Evolutionary conservation across 2,797 vertebrate genomes (phyloP), one percentile per base, ranked within the genome.

Genomic region (Phataginus tricuspis): DNA sequence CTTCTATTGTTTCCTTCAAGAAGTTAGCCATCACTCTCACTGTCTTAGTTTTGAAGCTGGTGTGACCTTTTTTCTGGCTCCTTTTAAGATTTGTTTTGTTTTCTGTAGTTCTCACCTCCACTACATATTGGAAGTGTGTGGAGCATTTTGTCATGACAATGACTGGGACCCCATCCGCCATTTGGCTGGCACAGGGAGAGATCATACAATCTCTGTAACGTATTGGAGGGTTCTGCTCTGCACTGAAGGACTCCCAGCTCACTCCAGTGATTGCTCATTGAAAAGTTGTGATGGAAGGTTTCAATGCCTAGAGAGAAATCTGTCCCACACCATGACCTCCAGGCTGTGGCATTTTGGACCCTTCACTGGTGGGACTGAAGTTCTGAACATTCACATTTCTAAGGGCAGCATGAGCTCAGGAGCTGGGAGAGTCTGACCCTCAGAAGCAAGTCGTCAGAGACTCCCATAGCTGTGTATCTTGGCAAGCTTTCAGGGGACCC

Each of bases 321-420:
- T 1, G 9, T 7, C 27, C n/a, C 11, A 2, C 0, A 0, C 21
- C 7, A 2, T 0, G 21, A 15, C 27, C n/a, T 51, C 27, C 11
- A 1, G 18, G 9, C 59, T 31, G 10, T 21, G 61, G 10, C 3
- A 2, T n/a, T 14, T 4, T 45, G 23, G 66, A 25, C 23, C 29
- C 13, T 83, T 7, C 16, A 0, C 31, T 14, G 5, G 49, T 39
- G 19, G 3, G 2, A 11, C 23, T 4, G 34, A 63, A 23, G 39
- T 37, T 42, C 23, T 1, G 9, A 34, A 49, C 15, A 51, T 2
- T 5, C 21, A 12, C 14, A 3, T 51, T 18, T 72, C 66, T 29
- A 29, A 19, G 31, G 68, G 55, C 13, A 27, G 12, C 14, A 13
- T 10, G 12, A 18, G 5, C 34, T 23, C 21, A 39, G 57, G 9